A percentile compares a stretch with the other conserved stretches of the same genome.
These are phyloP conservation scores for Tetheella fluctuosa DNA, from an alignment of 2,888 invertebrate genomes.

Conservation along the genomic window DNA sequence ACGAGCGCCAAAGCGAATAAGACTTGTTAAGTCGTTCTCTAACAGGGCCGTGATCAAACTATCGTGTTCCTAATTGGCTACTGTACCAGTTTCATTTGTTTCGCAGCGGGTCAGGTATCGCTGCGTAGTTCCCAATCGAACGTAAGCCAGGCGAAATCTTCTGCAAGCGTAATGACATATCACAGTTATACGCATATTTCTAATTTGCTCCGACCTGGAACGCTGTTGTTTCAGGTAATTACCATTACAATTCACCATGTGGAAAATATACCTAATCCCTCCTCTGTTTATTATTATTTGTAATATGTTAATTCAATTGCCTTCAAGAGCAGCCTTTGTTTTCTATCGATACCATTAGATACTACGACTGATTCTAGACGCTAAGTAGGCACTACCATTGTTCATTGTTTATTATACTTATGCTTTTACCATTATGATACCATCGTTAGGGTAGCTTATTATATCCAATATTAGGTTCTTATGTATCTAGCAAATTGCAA, in stretches of 20 bases:
- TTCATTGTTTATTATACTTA: no score
- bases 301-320: no score
- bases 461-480: no score
- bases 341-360: no score
- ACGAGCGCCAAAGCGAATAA: conserved; percentile 5
- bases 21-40: conserved; percentile 3
- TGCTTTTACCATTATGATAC: no score
- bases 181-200: conserved; percentile 53
- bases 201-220: conserved; percentile 67
- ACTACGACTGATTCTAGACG: no score
- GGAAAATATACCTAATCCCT: no score
- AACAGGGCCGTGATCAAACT: conserved; percentile 35
- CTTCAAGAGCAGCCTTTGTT: no score
- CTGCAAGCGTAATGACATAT: conserved; percentile 57
- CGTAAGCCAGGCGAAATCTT: conserved; percentile 66
- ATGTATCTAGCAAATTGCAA: no score
- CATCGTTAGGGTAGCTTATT: no score
- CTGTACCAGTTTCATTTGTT: neutral
- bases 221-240: conserved; percentile 65
- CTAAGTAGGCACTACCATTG: no score
- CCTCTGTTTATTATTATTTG: no score
- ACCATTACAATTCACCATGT: conserved; percentile 11
- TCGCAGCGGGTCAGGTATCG: conserved; percentile 36
- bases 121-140: conserved; percentile 60
- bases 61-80: conserved; percentile 31